Base-by-base conservation (phyloP, 53 echinoderm and acorn worm genomes). In the Stichopus horrens region DNA sequence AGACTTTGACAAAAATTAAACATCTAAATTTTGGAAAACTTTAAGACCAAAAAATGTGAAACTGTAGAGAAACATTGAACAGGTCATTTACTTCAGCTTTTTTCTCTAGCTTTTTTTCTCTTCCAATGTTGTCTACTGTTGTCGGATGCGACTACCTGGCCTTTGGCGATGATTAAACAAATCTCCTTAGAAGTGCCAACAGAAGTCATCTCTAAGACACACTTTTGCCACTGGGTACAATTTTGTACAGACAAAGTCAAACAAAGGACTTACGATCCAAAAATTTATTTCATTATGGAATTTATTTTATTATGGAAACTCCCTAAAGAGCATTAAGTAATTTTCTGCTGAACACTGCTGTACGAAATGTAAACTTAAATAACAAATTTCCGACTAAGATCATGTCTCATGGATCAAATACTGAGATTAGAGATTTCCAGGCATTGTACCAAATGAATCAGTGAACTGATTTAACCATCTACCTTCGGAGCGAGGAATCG, bases 221-320 rank as follows among this genome's bases (percentile, higher is more conserved):
- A 71, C 71, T 71, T 71, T 16, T 71, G 21, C 71, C 71, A 71
- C 18, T n/a, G 71, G 71, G 71, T 71, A 18, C 71, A 71, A 71
- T 71, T 71, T 71, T 2, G 18, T 16, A 18, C 71, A 68, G 68
- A 68, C 68, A 16, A 71, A 71, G 71, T 16, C 14, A 71, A 16
- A 71, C 20, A 71, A 18, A 71, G 71, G 5, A 71, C 19, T 59
- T 59, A 9, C 8, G 0, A 59, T 9, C 19, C 18, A 71, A 13
- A 6, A 71, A 16, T n/a, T 71, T 71, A 71, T 71, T 71, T 71
- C 71, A 71, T 71, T 71, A 71, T 19, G 18, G 19, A 71, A 71
- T 59, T 71, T 37, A 37, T 37, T 37, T 37, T 37, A 37, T 37
- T 37, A n/a, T 2, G 2, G 2, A 71, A 71, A 71, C n/a, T 71